Percentiles rank a stretch among this genome's conserved stretches.
Conservation (phyloP, 2,888 invertebrate species). For the Tachina grossa region DNA sequence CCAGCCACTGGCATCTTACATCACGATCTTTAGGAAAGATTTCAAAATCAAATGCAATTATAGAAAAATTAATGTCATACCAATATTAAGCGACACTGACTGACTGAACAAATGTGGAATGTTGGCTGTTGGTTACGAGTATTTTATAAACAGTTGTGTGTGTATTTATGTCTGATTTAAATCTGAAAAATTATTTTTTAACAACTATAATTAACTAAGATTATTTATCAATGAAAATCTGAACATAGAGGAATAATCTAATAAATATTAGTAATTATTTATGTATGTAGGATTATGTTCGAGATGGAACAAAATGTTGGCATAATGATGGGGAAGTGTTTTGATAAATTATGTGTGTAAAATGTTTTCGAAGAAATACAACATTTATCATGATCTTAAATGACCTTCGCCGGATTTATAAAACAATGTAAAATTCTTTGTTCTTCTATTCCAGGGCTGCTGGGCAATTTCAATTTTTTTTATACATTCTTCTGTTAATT, state of each 20-base stretch:
- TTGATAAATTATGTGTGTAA: not conserved
- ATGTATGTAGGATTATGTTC: not conserved
- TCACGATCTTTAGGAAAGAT: constrained; percentile 46
- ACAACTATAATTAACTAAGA: not conserved
- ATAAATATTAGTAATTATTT: constrained; percentile 30
- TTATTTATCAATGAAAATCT: constrained; percentile 35
- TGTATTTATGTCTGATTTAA: constrained; percentile 8
- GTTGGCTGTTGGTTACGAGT: not conserved
- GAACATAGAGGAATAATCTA: not conserved
- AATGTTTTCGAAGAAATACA: not conserved
- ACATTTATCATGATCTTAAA: no score
- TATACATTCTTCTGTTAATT: no score
- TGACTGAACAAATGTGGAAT: constrained; percentile 23
- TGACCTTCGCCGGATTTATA: no score
- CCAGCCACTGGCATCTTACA: constrained; percentile 18
- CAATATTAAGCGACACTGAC: constrained; percentile 36
- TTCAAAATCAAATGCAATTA: constrained; percentile 55
- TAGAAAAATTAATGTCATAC: constrained; percentile 60
- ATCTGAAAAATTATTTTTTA: not conserved
- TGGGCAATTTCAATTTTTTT: no score
- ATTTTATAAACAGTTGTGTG: not conserved
- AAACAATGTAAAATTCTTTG: not conserved
- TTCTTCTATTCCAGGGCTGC: not conserved
- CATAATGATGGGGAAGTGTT: constrained; percentile 3
- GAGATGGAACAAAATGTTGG: constrained; percentile 1